Conservation (phyloP, 2,888 invertebrate genomes). For the Gymnoscelis rufifasciata region DNA sequence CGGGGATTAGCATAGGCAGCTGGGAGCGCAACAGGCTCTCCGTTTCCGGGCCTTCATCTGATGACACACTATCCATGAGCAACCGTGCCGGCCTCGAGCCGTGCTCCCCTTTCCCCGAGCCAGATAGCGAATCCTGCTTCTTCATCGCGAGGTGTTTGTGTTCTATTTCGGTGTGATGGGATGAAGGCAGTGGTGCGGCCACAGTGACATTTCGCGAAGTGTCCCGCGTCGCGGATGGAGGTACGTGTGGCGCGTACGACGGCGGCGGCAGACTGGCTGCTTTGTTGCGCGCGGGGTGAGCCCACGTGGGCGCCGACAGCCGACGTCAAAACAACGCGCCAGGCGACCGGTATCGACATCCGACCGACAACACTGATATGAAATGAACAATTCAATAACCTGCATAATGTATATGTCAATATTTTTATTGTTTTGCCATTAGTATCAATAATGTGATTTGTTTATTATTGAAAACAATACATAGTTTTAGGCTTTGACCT, state of each 20-base stretch:
- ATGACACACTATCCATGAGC: conserved; percentile 67
- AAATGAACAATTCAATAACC: not conserved
- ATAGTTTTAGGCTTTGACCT: no score
- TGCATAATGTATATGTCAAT: no score
- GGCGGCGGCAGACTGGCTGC: conserved; percentile 55
- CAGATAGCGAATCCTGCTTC: conserved; percentile 53
- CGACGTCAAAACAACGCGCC: conserved; percentile 50
- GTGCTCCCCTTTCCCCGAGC: conserved; percentile 44
- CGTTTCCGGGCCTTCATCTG: conserved; percentile 69
- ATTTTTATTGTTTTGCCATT: no score
- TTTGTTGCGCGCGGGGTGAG: conserved; percentile 13
- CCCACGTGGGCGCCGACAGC: conserved; percentile 53
- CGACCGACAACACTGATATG: conserved; percentile 11
- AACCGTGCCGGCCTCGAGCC: conserved; percentile 54
- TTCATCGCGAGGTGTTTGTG: conserved; percentile 50
- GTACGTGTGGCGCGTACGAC: conserved; percentile 47
- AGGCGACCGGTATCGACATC: conserved; percentile 4
- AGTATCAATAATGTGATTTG: no score
- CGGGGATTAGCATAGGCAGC: conserved; percentile 50
- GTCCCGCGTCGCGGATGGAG: conserved; percentile 31
- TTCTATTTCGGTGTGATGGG: conserved; percentile 40
- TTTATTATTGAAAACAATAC: no score
- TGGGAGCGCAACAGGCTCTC: conserved; percentile 58
- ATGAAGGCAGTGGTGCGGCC: conserved; percentile 30
- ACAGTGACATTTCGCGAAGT: conserved; percentile 55